phyloP scores from a whole-genome alignment of 1,140 invertebrate genomes.

The Drosophila sulfurigaster region DNA sequence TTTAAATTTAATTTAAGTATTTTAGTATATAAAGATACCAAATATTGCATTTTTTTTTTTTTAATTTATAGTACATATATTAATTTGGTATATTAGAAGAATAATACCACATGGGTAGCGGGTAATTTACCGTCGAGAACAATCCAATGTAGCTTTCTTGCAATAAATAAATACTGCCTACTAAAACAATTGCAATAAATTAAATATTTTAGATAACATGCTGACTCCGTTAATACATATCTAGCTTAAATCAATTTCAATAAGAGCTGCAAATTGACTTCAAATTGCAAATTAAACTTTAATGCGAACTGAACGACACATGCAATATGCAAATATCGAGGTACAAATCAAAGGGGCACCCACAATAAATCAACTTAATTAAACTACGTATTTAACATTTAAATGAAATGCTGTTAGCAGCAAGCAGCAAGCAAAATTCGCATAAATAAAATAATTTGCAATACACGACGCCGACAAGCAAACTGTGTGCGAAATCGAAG shows the following conservation, averaged over 20 bases:
- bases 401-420: constrained; percentile 60
- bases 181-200: constrained; percentile 1
- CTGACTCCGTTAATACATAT: constrained; percentile 18
- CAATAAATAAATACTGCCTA: background rate
- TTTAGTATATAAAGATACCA: no score
- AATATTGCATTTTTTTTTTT: no score
- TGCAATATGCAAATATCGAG: constrained; percentile 32
- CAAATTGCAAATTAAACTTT: constrained; percentile 61
- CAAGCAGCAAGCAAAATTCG: constrained; percentile 25
- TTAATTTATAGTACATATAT: no score
- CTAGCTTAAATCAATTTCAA: constrained; percentile 3
- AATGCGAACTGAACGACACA: constrained; percentile 17
- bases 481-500: constrained; percentile 40
- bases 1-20: no score
- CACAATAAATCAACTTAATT: constrained; percentile 78
- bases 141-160: no score
- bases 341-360: constrained; percentile 41
- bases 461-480: constrained; percentile 46
- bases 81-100: no score
- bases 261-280: constrained; percentile 40
- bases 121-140: no score
- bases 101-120: no score
- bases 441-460: constrained; percentile 74
- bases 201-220: constrained; percentile 9
- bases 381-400: constrained; percentile 72